These are phyloP conservation scores for Bibio marci DNA, from an alignment of 2,888 invertebrate species.

Conservation along the genomic window DNA sequence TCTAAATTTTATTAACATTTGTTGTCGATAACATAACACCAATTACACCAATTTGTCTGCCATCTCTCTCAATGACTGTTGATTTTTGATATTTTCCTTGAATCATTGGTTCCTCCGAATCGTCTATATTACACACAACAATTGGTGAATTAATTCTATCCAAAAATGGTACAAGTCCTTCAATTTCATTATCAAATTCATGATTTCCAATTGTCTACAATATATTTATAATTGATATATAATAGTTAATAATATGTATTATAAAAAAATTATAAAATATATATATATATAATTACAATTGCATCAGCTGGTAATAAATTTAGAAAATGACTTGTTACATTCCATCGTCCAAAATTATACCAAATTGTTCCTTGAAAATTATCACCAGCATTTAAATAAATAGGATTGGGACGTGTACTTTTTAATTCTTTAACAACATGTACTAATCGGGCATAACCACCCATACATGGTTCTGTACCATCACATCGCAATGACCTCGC, in stretches of 20 bases:
- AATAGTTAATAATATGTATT: no score
- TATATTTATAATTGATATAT: neutral
- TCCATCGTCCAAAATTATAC: conserved; percentile 60
- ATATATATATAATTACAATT: conserved; percentile 45
- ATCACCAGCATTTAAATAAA: conserved; percentile 69
- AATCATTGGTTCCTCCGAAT: conserved; percentile 44
- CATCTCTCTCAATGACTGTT: conserved; percentile 42
- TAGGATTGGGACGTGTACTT: conserved; percentile 32
- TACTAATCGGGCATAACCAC: conserved; percentile 50
- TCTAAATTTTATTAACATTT: no score
- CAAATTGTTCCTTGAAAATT: conserved; percentile 75
- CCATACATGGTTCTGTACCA: conserved; percentile 38
- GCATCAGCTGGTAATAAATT: conserved; percentile 60
- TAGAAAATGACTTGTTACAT: conserved; percentile 55
- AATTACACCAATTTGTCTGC: conserved; percentile 57
- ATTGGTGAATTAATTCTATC: conserved; percentile 51
- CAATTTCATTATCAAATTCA: conserved; percentile 71
- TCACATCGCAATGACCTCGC: no score
- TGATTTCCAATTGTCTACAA: conserved; percentile 78
- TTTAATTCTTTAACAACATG: conserved; percentile 33
- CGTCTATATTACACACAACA: conserved; percentile 59
- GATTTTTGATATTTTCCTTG: conserved; percentile 35
- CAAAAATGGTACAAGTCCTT: conserved; percentile 60
- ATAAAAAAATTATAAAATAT: neutral
- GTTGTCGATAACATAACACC: conserved; percentile 73